phyloP scores from a whole-genome alignment of 1,140 invertebrate species.

The Elymnias hypermnestra region DNA sequence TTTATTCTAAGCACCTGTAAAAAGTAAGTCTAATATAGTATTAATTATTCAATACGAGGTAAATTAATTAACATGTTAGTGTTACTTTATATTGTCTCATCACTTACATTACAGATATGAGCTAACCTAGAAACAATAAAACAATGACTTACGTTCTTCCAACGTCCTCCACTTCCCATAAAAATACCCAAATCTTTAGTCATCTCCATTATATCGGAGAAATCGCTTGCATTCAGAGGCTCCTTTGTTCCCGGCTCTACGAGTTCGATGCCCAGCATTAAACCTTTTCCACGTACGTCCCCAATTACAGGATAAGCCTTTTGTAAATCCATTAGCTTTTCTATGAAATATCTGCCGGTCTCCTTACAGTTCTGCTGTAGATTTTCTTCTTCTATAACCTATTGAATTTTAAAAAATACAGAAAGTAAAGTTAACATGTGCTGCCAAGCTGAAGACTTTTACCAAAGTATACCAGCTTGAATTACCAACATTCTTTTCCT shows the following conservation, averaged over 20 bases:
- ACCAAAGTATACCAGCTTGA: too few relatives aligned
- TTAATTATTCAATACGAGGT: too few relatives aligned
- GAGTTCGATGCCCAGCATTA: constrained; percentile 97
- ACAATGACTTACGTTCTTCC: constrained; percentile 88
- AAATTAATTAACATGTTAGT: neutral
- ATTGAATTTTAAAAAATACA: too few relatives aligned
- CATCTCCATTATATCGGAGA: constrained; percentile 87
- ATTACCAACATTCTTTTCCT: too few relatives aligned
- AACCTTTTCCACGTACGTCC: constrained; percentile 96
- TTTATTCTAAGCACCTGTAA: constrained; percentile 94
- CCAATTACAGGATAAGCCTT: constrained; percentile 87
- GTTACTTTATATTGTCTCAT: neutral
- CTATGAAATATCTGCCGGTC: constrained; percentile 90
- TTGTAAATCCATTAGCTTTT: constrained; percentile 83
- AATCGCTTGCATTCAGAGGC: constrained; percentile 79
- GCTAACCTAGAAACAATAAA: neutral
- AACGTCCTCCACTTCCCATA: constrained; percentile 90
- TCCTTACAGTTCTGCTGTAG: constrained; percentile 85
- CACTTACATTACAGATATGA: neutral
- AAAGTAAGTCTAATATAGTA: too few relatives aligned
- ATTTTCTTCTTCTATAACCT: constrained; percentile 95
- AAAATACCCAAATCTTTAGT: constrained; percentile 91
- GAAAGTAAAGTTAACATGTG: too few relatives aligned
- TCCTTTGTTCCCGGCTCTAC: constrained; percentile 82
- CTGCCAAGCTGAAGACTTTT: too few relatives aligned